These are phyloP conservation scores for Siphlonurus alternatus DNA, from an alignment of 2,888 invertebrate species.

Conservation along the genomic window DNA sequence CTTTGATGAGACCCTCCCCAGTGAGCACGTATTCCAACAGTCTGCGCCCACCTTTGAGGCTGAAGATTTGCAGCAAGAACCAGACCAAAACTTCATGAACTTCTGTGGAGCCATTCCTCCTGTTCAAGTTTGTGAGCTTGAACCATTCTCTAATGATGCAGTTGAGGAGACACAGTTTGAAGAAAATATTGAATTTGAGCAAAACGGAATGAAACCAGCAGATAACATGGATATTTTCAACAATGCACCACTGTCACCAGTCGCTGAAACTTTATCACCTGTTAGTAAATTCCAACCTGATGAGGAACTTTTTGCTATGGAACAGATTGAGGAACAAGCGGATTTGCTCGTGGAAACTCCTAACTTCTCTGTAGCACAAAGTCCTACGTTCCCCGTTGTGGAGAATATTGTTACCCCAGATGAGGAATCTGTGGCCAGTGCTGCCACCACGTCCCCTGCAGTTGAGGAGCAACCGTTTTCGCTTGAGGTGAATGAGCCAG, in stretches of 20 bases:
- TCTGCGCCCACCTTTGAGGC: background rate
- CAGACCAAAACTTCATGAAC: background rate
- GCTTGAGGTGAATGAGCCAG: too few relatives aligned
- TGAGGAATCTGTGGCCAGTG: background rate
- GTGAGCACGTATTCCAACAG: background rate
- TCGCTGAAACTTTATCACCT: too few relatives aligned
- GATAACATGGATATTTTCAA: too few relatives aligned
- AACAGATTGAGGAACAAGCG: background rate
- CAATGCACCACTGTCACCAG: background rate
- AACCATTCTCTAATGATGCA: background rate
- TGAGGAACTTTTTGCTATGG: background rate
- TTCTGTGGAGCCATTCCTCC: background rate
- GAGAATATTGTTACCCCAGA: background rate
- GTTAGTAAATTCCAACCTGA: too few relatives aligned
- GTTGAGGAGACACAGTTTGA: background rate
- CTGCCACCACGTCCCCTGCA: background rate
- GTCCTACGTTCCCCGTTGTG: background rate
- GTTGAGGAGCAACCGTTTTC: too few relatives aligned
- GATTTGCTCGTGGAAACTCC: background rate
- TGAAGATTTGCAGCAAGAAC: background rate
- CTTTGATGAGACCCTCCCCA: background rate
- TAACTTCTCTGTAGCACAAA: background rate
- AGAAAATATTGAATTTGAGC: too few relatives aligned
- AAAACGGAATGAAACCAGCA: too few relatives aligned
- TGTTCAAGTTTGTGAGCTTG: background rate